Base-by-base conservation (phyloP, 2,113 vertebrate genomes). In the Rhinopomastus cyanomelas region DNA sequence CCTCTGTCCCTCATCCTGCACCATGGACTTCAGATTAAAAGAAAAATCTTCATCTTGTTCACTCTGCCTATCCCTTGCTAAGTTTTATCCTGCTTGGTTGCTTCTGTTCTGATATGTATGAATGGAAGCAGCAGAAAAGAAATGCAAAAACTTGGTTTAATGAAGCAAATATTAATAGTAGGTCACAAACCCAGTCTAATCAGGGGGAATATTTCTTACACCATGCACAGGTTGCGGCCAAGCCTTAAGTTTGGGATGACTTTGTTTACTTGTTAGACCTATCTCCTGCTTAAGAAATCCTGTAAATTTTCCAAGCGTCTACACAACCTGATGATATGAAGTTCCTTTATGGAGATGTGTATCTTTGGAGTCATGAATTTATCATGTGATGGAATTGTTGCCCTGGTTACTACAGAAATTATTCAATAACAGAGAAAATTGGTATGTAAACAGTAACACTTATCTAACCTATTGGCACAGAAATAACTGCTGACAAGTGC, bases 401-500 rank as follows among this genome's bases (percentile, higher is more conserved):
- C 86, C 82, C 49, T 68, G 87, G 95, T 88, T 95, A 95, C 92
- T 26, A 51, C 74, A 73, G 88, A 74, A 92, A 89, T 96, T 75
- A 82, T 87, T 95, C 82, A 96, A 91, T 52, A 96, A 96, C 94
- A 96, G 79, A 94, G 71, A 56, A 89, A 95, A 94, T 61, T 65
- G 94, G 95, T 96, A 96, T 96, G 95, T 96, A 95, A 96, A 96
- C 95, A 95, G 90, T 90, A 88, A 96, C 73, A 89, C 88, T 96
- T 96, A 96, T 95, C 94, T 96, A 95, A 93, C 85, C 52, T 55
- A 88, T 42, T 96, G 93, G 95, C 95, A 96, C 87, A 89, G 93
- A 92, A 86, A 83, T 67, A 93, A 80, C 82, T 91, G 90, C 94
- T 96, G 93, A 96, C 93, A 87, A 95, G 85, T 81, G 77, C 95